A percentile compares a stretch with the other conserved stretches of the same genome.
phyloP scores from a whole-genome alignment of 2,797 vertebrate species.

The Lacerta bilineata region DNA sequence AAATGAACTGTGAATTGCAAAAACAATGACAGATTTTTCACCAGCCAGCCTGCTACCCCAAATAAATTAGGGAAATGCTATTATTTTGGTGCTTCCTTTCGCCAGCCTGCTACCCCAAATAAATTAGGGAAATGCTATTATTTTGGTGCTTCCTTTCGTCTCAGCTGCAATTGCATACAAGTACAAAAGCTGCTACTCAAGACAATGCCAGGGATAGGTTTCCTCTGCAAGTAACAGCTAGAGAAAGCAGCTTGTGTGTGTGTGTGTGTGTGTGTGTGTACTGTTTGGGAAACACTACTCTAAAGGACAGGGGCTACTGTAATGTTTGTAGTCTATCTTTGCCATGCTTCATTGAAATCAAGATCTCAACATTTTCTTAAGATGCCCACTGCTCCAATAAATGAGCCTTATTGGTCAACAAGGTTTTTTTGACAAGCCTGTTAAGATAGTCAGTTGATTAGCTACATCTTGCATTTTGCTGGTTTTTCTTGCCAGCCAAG shows the following conservation, averaged over 20 bases:
- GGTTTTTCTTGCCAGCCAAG: no score
- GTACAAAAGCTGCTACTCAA: background rate
- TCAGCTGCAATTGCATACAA: background rate
- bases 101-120: background rate
- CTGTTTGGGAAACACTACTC: background rate
- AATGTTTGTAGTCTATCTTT: background rate
- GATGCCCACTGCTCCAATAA: background rate
- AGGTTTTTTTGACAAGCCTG: background rate
- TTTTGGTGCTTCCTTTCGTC: background rate
- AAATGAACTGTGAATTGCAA: background rate
- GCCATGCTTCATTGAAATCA: background rate
- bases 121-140: background rate
- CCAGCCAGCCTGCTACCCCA: background rate
- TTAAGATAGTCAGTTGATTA: no score
- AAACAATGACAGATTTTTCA: background rate
- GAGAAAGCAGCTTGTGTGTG: no score
- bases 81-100: background rate
- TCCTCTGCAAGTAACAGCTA: background rate
- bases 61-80: background rate
- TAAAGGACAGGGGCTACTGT: background rate
- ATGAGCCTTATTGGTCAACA: background rate
- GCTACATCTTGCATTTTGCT: no score
- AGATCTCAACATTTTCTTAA: background rate
- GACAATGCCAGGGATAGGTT: background rate
- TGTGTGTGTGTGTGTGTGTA: no score